A percentile compares a stretch with the other conserved stretches of the same genome.
Conservation (phyloP, 2,888 invertebrate genomes). For the Xanthia icteritia region DNA sequence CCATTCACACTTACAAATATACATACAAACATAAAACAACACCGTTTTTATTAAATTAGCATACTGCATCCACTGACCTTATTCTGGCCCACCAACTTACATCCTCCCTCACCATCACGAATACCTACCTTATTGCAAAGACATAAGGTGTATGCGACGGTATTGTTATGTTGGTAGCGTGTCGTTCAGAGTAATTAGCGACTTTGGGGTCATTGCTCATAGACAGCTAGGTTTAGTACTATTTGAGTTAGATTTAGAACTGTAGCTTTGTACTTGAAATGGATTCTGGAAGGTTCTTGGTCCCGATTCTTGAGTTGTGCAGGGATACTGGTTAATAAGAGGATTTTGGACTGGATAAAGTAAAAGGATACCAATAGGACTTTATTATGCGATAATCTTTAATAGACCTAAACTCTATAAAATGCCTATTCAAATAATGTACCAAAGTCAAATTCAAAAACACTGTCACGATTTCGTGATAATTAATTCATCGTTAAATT, state of each 20-base stretch:
- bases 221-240: slow-evolving; percentile 57
- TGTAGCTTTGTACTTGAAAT: slow-evolving; percentile 50
- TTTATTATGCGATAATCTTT: too few species aligned
- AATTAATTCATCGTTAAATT: too few species aligned
- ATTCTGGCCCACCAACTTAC: slow-evolving; percentile 60
- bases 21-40: slow-evolving; percentile 53
- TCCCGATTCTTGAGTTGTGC: background rate
- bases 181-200: slow-evolving; percentile 61
- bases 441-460: too few species aligned
- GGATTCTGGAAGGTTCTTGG: slow-evolving; percentile 16
- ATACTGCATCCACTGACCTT: slow-evolving; percentile 77
- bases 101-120: background rate
- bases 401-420: too few species aligned
- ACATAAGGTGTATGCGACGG: slow-evolving; percentile 36
- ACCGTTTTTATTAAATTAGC: slow-evolving; percentile 81
- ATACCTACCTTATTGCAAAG: slow-evolving; percentile 33
- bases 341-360: background rate
- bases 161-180: slow-evolving; percentile 29
- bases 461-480: too few species aligned
- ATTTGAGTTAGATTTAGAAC: slow-evolving; percentile 57
- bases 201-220: slow-evolving; percentile 68
- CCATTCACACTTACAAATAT: slow-evolving; percentile 43
- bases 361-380: background rate
- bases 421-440: too few species aligned
- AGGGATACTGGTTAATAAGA: background rate